Conservation (phyloP, 2,113 vertebrate genomes). For the Gavialis gangeticus region DNA sequence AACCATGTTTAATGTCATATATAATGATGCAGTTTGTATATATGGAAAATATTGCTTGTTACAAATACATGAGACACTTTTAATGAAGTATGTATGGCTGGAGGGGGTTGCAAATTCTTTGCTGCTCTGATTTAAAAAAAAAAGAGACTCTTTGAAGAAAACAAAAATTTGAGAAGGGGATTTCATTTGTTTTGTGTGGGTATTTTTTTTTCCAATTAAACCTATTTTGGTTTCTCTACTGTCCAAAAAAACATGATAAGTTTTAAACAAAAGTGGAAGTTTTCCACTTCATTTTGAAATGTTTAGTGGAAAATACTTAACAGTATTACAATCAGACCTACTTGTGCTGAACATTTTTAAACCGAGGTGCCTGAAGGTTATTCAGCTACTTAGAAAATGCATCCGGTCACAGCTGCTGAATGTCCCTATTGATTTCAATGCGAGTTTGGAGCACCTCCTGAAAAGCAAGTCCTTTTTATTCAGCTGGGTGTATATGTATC, state of each 20-base stretch:
- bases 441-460: neutral
- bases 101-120: neutral
- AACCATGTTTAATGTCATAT: fast-evolving
- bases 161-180: neutral
- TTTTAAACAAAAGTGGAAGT: neutral
- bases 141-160: neutral
- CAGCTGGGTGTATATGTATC: neutral
- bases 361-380: neutral
- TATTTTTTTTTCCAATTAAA: neutral
- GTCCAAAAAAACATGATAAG: neutral
- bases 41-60: neutral
- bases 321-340: neutral
- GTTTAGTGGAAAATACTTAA: neutral
- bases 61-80: fast-evolving
- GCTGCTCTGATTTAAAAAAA: neutral
- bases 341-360: neutral
- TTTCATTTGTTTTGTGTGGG: neutral
- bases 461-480: neutral
- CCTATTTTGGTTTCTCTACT: neutral
- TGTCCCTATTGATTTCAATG: neutral
- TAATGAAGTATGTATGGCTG: neutral
- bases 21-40: fast-evolving
- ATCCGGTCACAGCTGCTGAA: neutral
- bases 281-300: neutral
- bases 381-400: neutral